phyloP scores from a whole-genome alignment of 2,888 invertebrate genomes.

The Hymenopus coronatus region DNA sequence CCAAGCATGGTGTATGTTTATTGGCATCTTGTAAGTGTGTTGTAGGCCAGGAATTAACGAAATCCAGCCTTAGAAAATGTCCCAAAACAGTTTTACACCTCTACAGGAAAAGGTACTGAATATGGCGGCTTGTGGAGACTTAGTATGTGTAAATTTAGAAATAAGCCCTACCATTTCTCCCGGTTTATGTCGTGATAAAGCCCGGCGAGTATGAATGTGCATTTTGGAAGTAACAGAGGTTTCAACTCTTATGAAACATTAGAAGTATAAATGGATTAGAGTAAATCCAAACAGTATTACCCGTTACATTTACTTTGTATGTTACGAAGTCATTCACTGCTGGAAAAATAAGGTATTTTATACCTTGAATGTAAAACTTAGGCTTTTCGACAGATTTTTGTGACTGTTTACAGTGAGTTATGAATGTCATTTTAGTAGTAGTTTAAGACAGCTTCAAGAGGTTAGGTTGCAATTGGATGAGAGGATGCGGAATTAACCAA shows the following conservation, averaged over 20 bases:
- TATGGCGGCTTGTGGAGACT: slow-evolving; percentile 49
- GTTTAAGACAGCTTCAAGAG: background rate
- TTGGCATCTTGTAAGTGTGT: slow-evolving; percentile 7
- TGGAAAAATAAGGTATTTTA: too few relatives aligned
- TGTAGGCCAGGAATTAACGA: background rate
- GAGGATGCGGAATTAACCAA: slow-evolving; percentile 43
- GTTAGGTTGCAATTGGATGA: background rate
- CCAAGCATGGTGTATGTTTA: slow-evolving; percentile 50
- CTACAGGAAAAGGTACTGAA: slow-evolving; percentile 49
- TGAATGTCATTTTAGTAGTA: background rate
- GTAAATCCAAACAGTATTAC: too few relatives aligned
- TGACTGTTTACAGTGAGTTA: background rate
- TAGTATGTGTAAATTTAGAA: slow-evolving; percentile 45
- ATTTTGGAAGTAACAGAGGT: slow-evolving; percentile 33
- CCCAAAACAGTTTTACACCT: slow-evolving; percentile 45
- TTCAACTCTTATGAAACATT: too few relatives aligned
- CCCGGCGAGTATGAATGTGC: slow-evolving; percentile 27
- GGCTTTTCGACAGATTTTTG: too few relatives aligned
- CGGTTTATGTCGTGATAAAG: slow-evolving; percentile 15
- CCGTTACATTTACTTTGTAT: too few relatives aligned
- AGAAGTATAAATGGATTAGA: too few relatives aligned
- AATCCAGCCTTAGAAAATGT: slow-evolving; percentile 39
- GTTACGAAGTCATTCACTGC: too few relatives aligned
- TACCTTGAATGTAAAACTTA: too few relatives aligned
- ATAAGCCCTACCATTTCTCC: slow-evolving; percentile 28